Evolutionary conservation across 2,797 vertebrate species (phyloP).

Genomic region (Heterohyrax brucei): DNA sequence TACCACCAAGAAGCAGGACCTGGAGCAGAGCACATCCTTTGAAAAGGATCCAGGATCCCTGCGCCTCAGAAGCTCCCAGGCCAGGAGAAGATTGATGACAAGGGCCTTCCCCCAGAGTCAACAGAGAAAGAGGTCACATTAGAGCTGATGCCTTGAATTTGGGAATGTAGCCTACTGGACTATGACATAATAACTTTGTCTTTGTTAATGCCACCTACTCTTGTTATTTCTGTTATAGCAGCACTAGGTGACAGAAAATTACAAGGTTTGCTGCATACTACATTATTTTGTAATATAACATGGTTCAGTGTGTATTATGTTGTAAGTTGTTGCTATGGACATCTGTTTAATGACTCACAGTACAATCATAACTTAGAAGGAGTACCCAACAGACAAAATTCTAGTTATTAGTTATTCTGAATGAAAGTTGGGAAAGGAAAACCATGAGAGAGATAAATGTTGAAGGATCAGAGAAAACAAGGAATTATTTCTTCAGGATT

Average conservation of each 20-base stretch:
- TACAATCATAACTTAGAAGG: conserved; percentile 16
- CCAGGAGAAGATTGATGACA: too few relatives aligned
- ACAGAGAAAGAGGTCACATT: too few relatives aligned
- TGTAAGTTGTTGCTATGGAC: conserved; percentile 33
- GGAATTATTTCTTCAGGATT: background rate
- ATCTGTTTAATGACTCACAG: conserved; percentile 41
- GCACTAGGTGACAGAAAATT: background rate
- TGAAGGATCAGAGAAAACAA: background rate
- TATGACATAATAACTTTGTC: too few relatives aligned
- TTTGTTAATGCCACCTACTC: too few relatives aligned
- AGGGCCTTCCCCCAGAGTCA: too few relatives aligned
- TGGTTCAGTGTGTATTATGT: background rate
- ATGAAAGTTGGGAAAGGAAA: background rate
- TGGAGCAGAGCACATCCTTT: too few relatives aligned
- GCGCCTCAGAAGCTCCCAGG: too few relatives aligned
- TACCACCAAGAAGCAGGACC: too few relatives aligned
- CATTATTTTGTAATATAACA: background rate
- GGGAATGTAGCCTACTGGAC: too few relatives aligned
- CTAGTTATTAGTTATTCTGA: background rate
- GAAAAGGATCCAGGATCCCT: too few relatives aligned
- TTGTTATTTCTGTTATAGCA: too few relatives aligned
- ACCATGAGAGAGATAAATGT: background rate
- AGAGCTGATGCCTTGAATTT: too few relatives aligned
- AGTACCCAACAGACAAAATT: conserved; percentile 42
- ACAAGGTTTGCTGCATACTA: background rate